A percentile compares a stretch with the other conserved stretches of the same genome.
Evolutionary conservation across 2,113 vertebrate genomes (phyloP).

Genomic region (Rhinolophus ferrumequinum): DNA sequence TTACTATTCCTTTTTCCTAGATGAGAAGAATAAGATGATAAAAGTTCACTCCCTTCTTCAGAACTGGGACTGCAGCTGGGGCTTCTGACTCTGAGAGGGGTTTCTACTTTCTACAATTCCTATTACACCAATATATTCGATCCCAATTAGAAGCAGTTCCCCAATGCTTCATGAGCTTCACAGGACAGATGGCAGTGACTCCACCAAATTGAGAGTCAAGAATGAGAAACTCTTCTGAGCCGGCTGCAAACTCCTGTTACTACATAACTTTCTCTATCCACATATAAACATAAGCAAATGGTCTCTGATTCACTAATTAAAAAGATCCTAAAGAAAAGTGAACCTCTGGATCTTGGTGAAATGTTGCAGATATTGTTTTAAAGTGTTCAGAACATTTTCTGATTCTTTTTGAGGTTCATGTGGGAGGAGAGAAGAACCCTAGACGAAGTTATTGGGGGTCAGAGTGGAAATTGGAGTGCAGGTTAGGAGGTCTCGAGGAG

Average conservation of each 20-base stretch:
- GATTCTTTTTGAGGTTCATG: not conserved
- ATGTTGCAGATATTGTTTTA: not conserved
- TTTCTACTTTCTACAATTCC: not conserved
- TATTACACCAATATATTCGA: not conserved
- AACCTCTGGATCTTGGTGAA: not conserved
- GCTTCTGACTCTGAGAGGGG: not conserved
- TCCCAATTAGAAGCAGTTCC: not conserved
- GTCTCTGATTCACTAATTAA: not conserved
- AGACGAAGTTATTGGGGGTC: not conserved
- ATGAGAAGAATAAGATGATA: not conserved
- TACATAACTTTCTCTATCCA: too few species aligned
- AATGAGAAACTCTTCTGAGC: not conserved
- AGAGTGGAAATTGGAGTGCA: fast-evolving
- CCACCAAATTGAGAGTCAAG: not conserved
- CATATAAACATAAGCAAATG: not conserved
- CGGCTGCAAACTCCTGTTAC: not conserved
- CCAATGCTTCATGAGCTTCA: not conserved
- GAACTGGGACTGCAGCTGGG: not conserved
- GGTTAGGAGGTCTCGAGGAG: not conserved
- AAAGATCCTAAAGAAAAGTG: not conserved
- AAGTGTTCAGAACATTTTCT: not conserved
- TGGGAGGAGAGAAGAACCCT: not conserved
- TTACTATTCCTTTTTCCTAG: not conserved
- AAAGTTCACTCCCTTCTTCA: not conserved
- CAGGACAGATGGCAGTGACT: not conserved